Base-by-base conservation (phyloP, 2,888 invertebrate genomes). In the Chloroclystis v-ata region DNA sequence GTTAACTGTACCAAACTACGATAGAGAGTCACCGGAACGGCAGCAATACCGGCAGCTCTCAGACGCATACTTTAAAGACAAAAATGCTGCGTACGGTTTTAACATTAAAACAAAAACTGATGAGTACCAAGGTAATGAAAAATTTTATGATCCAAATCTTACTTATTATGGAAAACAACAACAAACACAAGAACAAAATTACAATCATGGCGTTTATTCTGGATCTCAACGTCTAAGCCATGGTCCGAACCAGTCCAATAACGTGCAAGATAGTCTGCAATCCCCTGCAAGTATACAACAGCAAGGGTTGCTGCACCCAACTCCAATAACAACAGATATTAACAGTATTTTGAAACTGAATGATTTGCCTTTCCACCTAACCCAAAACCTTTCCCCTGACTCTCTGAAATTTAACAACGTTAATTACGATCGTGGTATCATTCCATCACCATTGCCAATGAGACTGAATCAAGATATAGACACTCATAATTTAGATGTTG, bases 391-490 rank as follows among this genome's bases (percentile, higher is more conserved):
- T 43, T 63, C 72, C 2, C 61, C 65, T 12, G 79, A 82, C 48
- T 56, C 74, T 1, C 54, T 76, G 3, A 69, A 77, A 40, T 55
- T 77, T 29, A 70, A 77, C 33, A 79, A 73, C 28, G 67, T 63
- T 16, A 80, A 82, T 55, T 82, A 71, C 59, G 82, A 86, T 29
- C 78, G 78, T 55, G 61, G 64, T 13, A 62, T 53, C 28, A 61
- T 86, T 53, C 79, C 84, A 5, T 76, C 80, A 28, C 72, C 73
- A 9, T 56, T 85, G 20, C 85, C 87, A 2, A 52, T 72, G 29
- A 72, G 75, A 61, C 61, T 89, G 0, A 89, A 88, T 60, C 88
- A 87, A 72, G 83, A 88, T 47, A 74, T 89, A 10, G 78, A 75
- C 1, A 80, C 75, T 52, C 89, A 88, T 50, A 82, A 85, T 49